Percentiles rank a stretch among this genome's conserved stretches.
These are phyloP conservation scores for Heliconius erato DNA, from an alignment of 2,888 invertebrate genomes.

Conservation along the genomic window DNA sequence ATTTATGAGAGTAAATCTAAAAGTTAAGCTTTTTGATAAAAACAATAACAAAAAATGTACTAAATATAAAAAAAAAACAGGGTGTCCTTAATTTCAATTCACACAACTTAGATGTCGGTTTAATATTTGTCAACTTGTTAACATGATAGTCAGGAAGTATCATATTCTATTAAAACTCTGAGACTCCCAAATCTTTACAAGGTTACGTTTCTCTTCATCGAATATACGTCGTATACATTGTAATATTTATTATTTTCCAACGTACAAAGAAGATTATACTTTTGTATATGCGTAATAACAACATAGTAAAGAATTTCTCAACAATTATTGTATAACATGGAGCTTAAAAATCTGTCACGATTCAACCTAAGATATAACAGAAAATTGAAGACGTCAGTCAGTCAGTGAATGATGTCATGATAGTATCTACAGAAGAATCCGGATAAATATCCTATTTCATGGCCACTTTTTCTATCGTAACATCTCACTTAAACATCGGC, in stretches of 20 bases:
- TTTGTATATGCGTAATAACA: not conserved
- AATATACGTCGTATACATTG: slow-evolving; percentile 36
- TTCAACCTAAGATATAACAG: slow-evolving; percentile 61
- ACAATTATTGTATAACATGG: not conserved
- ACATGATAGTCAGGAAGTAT: slow-evolving; percentile 75
- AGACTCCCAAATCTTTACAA: slow-evolving; percentile 59
- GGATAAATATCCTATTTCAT: slow-evolving; percentile 77
- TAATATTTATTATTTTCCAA: slow-evolving; percentile 6
- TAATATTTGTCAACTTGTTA: slow-evolving; percentile 73
- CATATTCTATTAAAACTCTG: slow-evolving; percentile 63
- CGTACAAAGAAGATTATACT: not conserved
- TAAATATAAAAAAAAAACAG: not conserved
- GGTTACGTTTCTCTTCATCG: slow-evolving; percentile 64
- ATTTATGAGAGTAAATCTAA: not conserved
- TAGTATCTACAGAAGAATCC: slow-evolving; percentile 71
- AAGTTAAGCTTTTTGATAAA: not conserved
- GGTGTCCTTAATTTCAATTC: slow-evolving; percentile 72
- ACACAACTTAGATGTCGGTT: slow-evolving; percentile 63
- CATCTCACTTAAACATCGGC: slow-evolving; percentile 61
- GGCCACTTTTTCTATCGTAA: slow-evolving; percentile 79
- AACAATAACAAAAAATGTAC: not conserved
- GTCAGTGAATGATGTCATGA: slow-evolving; percentile 78
- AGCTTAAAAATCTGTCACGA: slow-evolving; percentile 14
- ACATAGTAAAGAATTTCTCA: not conserved
- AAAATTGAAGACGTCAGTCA: slow-evolving; percentile 64